Evolutionary conservation across 2,797 vertebrate species (phyloP).

Genomic region (Podarcis siculus): DNA sequence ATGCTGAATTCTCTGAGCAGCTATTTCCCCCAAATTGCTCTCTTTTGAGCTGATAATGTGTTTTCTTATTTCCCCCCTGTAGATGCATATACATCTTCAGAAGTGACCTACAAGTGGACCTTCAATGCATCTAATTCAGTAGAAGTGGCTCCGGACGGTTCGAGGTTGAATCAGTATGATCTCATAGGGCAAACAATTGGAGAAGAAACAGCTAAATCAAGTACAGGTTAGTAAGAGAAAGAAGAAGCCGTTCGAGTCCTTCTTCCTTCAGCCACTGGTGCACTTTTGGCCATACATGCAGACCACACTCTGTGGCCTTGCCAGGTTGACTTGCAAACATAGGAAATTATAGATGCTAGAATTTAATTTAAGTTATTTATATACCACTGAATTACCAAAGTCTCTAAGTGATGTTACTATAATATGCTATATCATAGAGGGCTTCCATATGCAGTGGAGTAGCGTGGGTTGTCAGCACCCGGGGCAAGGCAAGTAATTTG

Average conservation of each 20-base stretch:
- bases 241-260: not conserved
- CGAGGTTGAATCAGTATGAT: constrained; percentile 94
- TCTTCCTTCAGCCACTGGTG: too few relatives aligned
- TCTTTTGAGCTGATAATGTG: constrained; percentile 14
- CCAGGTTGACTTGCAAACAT: not conserved
- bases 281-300: not conserved
- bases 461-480: too few relatives aligned
- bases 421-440: too few relatives aligned
- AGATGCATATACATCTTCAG: constrained; percentile 95
- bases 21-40: constrained; percentile 5
- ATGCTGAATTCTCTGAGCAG: not conserved
- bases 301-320: not conserved
- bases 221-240: constrained; percentile 86
- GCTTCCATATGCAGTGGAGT: too few relatives aligned
- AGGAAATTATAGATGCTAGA: not conserved
- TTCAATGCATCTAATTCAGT: constrained; percentile 91
- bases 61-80: constrained; percentile 40
- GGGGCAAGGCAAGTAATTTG: too few relatives aligned
- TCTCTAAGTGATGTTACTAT: too few relatives aligned
- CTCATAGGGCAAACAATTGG: constrained; percentile 91
- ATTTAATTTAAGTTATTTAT: too few relatives aligned
- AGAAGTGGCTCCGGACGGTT: constrained; percentile 91
- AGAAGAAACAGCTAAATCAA: constrained; percentile 93
- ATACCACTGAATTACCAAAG: too few relatives aligned
- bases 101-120: constrained; percentile 96